Evolutionary conservation across 2,888 invertebrate genomes (phyloP).

Genomic region (Lycophotia porphyrea): DNA sequence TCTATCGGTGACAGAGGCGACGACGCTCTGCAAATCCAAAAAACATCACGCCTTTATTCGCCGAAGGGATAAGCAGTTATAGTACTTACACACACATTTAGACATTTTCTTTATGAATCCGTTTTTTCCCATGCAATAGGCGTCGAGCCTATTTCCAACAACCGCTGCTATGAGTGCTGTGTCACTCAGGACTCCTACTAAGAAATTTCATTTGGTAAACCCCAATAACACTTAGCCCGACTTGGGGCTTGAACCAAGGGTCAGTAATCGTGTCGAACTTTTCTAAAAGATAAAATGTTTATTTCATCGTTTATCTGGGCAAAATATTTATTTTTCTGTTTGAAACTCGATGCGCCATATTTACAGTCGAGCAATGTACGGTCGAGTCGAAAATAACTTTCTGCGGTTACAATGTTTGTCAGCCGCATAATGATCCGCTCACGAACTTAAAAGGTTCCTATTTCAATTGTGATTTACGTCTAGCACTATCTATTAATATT

Average conservation of each 20-base stretch:
- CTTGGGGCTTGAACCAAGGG: background rate
- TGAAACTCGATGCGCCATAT: background rate
- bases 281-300: background rate
- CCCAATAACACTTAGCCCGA: background rate
- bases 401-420: slow-evolving; percentile 1
- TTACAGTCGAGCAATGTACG: background rate
- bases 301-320: background rate
- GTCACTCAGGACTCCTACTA: background rate
- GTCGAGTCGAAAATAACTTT: slow-evolving; percentile 2
- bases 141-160: background rate
- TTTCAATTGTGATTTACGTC: slow-evolving; percentile 35
- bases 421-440: slow-evolving; percentile 50
- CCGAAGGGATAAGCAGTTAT: background rate
- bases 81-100: background rate
- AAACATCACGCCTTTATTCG: background rate
- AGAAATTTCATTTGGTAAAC: background rate
- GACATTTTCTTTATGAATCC: background rate
- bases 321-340: background rate
- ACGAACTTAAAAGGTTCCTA: slow-evolving; percentile 30
- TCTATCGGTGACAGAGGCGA: background rate
- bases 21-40: background rate
- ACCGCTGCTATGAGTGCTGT: background rate
- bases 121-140: background rate
- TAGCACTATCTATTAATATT: slow-evolving; percentile 34
- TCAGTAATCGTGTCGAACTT: background rate